Conservation (phyloP, 1,140 invertebrate genomes). For the Globodera rostochiensis region DNA sequence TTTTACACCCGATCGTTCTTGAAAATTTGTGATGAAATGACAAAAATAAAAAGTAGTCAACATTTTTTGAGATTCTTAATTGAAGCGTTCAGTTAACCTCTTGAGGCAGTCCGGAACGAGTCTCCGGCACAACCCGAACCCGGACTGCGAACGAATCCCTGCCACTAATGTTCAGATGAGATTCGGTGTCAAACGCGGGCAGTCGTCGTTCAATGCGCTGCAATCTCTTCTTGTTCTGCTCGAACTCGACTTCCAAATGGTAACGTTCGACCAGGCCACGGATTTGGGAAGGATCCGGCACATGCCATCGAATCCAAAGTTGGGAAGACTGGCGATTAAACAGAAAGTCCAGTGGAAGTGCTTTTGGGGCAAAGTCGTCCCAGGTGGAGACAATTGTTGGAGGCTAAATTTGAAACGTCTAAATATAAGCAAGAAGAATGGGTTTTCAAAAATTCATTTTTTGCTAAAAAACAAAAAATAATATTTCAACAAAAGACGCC, state of each 20-base stretch:
- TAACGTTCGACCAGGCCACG: not conserved
- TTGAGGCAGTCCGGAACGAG: not conserved
- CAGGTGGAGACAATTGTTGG: not conserved
- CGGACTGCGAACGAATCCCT: not conserved
- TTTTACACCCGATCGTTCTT: no score
- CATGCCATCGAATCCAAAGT: not conserved
- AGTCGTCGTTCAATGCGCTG: not conserved
- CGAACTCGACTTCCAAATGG: not conserved
- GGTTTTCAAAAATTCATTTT: not conserved
- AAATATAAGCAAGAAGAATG: not conserved
- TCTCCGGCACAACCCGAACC: not conserved
- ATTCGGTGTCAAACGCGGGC: not conserved
- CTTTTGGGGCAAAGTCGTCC: not conserved
- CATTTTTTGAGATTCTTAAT: not conserved
- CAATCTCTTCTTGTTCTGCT: not conserved
- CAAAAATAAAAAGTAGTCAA: not conserved
- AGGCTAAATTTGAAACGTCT: not conserved
- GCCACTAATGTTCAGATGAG: not conserved
- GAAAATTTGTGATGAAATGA: no score
- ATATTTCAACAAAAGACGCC: no score
- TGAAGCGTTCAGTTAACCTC: not conserved
- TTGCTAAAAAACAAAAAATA: not conserved
- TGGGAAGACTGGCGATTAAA: not conserved
- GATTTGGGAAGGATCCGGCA: not conserved
- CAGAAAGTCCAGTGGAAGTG: not conserved